Evolutionary conservation across 2,797 vertebrate species (phyloP).

Genomic region (Todus mexicanus): DNA sequence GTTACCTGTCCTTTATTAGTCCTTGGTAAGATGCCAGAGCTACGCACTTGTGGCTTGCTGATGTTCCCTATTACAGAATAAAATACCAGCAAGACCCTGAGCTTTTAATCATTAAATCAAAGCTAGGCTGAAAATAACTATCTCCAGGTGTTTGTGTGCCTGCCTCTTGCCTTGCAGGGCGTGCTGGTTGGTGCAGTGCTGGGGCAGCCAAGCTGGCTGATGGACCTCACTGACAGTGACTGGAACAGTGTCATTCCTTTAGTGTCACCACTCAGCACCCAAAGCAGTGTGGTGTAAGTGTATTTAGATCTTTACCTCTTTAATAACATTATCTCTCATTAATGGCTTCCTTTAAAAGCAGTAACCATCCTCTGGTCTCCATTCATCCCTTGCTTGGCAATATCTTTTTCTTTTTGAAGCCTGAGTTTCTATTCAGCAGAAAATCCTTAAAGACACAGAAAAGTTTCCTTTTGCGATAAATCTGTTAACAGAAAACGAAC

Average conservation of each 20-base stretch:
- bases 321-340: neutral
- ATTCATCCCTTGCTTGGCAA: neutral
- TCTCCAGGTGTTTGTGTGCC: neutral
- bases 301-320: neutral
- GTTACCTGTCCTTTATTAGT: neutral
- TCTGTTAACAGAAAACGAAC: constrained; percentile 6
- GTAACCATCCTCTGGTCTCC: neutral
- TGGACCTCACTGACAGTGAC: neutral
- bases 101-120: neutral
- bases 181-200: no score
- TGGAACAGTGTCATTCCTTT: neutral
- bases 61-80: neutral
- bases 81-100: neutral
- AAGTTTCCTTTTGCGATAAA: neutral
- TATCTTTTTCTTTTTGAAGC: neutral
- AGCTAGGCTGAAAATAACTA: neutral
- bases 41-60: neutral
- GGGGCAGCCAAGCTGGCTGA: neutral
- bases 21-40: neutral
- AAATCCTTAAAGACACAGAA: neutral
- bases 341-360: constrained; percentile 25
- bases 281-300: neutral
- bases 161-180: neutral
- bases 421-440: neutral
- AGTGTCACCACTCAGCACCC: neutral